A percentile compares a stretch with the other conserved stretches of the same genome.
These are phyloP conservation scores for Schizopygopsis malacanthus DNA, from an alignment of 2,797 vertebrate species.

Conservation along the genomic window DNA sequence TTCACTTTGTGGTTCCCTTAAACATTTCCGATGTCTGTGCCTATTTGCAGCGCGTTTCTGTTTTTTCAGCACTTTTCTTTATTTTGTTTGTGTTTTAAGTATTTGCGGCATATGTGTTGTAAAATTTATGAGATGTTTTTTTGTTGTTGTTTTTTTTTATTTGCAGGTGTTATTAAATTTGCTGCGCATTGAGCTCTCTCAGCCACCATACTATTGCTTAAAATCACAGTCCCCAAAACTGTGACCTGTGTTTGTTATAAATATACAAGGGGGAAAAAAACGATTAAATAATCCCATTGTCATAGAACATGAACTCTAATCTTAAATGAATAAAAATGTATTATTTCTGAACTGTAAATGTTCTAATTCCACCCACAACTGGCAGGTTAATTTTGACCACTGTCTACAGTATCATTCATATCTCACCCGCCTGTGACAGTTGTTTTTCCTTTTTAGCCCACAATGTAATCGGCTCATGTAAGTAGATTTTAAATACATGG, in stretches of 20 bases:
- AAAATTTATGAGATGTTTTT: no score
- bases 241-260: not conserved
- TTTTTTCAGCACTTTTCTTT: no score
- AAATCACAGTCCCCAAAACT: not conserved
- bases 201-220: not conserved
- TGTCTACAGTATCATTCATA: conserved; percentile 5
- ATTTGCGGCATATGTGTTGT: no score
- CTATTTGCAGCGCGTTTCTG: no score
- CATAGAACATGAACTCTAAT: not conserved
- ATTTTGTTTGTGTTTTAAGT: no score
- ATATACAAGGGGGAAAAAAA: not conserved
- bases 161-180: not conserved
- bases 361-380: not conserved
- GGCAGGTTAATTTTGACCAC: not conserved
- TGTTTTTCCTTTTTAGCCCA: conserved; percentile 29
- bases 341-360: not conserved
- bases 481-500: conserved; percentile 68
- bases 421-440: not conserved
- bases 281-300: not conserved
- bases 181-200: not conserved
- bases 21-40: no score
- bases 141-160: no score
- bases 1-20: no score
- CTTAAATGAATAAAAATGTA: not conserved
- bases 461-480: conserved; percentile 56